phyloP scores from a whole-genome alignment of 2,113 vertebrate species.

The Tylochromis polylepis region DNA sequence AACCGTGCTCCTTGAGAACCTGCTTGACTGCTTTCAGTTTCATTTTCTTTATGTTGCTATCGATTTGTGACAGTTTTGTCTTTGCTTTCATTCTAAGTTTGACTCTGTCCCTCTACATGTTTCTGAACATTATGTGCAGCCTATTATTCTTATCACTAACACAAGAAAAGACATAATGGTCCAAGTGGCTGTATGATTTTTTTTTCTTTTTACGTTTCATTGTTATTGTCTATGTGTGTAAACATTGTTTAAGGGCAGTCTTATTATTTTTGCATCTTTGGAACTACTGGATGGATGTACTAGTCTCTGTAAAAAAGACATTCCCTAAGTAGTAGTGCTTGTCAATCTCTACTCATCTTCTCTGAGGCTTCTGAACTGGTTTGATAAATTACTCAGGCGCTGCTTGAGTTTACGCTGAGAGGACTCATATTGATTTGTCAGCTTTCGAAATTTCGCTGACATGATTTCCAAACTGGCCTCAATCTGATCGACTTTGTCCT shows the following conservation, averaged over 20 bases:
- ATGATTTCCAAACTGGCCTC: conserved; percentile 78
- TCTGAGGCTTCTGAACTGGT: conserved; percentile 58
- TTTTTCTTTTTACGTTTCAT: too few relatives aligned
- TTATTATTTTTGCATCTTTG: neutral
- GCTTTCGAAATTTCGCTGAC: conserved; percentile 77
- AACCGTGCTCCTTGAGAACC: neutral
- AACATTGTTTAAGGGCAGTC: neutral
- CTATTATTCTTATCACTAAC: neutral
- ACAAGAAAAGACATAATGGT: neutral
- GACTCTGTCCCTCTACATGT: neutral
- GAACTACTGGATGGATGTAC: neutral
- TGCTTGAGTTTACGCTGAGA: conserved; percentile 84
- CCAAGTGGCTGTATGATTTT: neutral
- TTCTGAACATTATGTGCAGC: neutral
- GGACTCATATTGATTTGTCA: conserved; percentile 76
- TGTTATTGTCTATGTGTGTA: neutral
- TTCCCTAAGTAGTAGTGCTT: neutral
- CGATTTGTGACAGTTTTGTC: fast-evolving
- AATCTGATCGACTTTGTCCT: conserved; percentile 79
- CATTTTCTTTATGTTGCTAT: neutral
- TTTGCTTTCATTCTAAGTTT: neutral
- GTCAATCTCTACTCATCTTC: conserved; percentile 32
- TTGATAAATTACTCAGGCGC: conserved; percentile 82
- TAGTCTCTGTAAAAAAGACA: neutral
- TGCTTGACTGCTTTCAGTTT: neutral